phyloP scores from a whole-genome alignment of 2,113 vertebrate species.

The Hyla sarda region DNA sequence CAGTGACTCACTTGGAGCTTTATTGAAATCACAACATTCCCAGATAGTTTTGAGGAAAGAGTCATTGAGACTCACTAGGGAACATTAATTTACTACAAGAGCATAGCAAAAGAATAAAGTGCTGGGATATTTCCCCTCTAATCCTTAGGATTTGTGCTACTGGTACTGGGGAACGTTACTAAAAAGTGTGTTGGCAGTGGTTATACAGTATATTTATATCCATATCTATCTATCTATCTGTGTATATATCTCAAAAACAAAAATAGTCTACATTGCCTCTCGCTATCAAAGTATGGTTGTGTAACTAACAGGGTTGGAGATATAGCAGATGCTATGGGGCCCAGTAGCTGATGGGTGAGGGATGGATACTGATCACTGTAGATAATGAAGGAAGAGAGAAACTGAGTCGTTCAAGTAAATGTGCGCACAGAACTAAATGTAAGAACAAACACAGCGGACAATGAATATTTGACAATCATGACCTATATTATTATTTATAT shows the following conservation, averaged over 20 bases:
- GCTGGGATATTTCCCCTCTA: background rate
- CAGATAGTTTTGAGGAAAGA: slow-evolving; percentile 34
- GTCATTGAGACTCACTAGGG: slow-evolving; percentile 25
- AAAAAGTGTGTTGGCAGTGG: background rate
- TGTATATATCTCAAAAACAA: too few species aligned
- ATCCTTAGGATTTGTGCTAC: slow-evolving; percentile 9
- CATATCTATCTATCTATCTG: background rate
- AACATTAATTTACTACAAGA: slow-evolving; percentile 24
- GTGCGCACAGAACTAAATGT: too few species aligned
- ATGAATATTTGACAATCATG: too few species aligned
- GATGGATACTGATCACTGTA: background rate
- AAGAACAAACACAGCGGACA: too few species aligned
- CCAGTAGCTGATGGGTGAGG: background rate
- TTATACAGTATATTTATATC: background rate
- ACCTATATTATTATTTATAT: too few species aligned
- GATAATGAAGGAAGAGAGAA: background rate
- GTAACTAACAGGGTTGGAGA: background rate
- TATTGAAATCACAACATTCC: slow-evolving; percentile 44
- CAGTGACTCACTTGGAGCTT: slow-evolving; percentile 28
- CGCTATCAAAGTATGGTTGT: background rate
- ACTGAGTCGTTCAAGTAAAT: background rate
- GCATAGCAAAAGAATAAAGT: background rate
- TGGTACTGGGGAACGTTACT: background rate
- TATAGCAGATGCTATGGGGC: background rate
- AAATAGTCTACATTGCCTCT: too few species aligned